Conservation (phyloP, 2,888 invertebrate genomes). For the Stratiomys singularior region DNA sequence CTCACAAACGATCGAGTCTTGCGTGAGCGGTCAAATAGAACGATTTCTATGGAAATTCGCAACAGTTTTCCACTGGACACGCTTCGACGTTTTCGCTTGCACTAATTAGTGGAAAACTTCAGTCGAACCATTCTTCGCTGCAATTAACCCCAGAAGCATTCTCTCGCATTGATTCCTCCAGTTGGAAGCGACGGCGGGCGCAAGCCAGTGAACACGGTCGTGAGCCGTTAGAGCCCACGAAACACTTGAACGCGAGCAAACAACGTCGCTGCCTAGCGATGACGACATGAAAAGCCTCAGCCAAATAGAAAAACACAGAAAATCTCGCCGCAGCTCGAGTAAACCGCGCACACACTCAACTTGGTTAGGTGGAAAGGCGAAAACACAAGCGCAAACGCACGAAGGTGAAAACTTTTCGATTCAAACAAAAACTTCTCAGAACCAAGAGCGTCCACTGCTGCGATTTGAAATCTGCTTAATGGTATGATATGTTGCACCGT, state of each 20-base stretch:
- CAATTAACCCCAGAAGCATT: not conserved
- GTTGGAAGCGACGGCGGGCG: not conserved
- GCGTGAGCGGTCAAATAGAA: not conserved
- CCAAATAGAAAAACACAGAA: not conserved
- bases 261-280: not conserved
- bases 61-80: not conserved
- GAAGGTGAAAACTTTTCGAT: not conserved
- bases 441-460: not conserved
- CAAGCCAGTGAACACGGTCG: slow-evolving; percentile 8
- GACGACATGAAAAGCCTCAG: not conserved
- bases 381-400: slow-evolving; percentile 5
- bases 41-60: not conserved
- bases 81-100: not conserved
- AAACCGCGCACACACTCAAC: slow-evolving; percentile 2
- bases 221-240: slow-evolving; percentile 5
- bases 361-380: not conserved
- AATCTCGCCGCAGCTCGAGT: not conserved
- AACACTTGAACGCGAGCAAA: not conserved
- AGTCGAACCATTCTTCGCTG: not conserved
- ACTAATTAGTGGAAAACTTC: not conserved
- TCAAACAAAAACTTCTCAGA: not conserved
- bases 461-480: not conserved
- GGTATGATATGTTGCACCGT: too few species aligned
- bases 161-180: not conserved
- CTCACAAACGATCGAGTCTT: not conserved